Conservation (phyloP, 2,797 vertebrate genomes). For the Labeo calbasu region DNA sequence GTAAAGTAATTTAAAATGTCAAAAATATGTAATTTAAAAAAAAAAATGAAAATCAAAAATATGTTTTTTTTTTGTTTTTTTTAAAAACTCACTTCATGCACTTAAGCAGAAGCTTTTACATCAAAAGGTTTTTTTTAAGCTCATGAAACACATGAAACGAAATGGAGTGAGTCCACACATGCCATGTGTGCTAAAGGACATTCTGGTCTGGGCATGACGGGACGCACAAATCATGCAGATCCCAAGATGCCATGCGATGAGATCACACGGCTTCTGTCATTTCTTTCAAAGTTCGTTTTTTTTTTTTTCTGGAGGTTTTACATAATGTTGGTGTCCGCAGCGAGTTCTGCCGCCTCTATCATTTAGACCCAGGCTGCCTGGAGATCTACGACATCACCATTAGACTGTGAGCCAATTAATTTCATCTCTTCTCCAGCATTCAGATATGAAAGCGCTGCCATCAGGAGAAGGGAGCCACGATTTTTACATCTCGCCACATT, state of each 20-base stretch:
- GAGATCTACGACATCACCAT: constrained; percentile 66
- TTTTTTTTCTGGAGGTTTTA: constrained; percentile 47
- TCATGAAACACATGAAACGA: neutral
- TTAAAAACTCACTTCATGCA: neutral
- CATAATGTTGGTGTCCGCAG: constrained; percentile 40
- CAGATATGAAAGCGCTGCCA: constrained; percentile 71
- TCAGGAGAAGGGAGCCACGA: constrained; percentile 63
- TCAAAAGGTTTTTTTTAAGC: constrained; percentile 1
- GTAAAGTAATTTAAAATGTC: neutral
- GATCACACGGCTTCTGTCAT: constrained; percentile 45
- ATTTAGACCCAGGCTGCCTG: constrained; percentile 42
- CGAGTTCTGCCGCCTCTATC: constrained; percentile 57
- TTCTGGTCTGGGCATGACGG: constrained; percentile 41
- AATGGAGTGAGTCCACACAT: neutral
- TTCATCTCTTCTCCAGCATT: constrained; percentile 72
- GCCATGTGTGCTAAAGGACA: constrained; percentile 52
- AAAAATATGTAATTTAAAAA: neutral
- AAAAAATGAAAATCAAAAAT: neutral
- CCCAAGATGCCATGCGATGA: constrained; percentile 47
- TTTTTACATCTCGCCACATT: constrained; percentile 71
- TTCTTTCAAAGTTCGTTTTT: constrained; percentile 42
- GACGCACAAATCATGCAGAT: constrained; percentile 44
- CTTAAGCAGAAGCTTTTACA: neutral
- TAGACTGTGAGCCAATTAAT: constrained; percentile 79
- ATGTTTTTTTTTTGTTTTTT: no score